phyloP scores from a whole-genome alignment of 2,888 invertebrate genomes.

The Caenorhabditis sp. region DNA sequence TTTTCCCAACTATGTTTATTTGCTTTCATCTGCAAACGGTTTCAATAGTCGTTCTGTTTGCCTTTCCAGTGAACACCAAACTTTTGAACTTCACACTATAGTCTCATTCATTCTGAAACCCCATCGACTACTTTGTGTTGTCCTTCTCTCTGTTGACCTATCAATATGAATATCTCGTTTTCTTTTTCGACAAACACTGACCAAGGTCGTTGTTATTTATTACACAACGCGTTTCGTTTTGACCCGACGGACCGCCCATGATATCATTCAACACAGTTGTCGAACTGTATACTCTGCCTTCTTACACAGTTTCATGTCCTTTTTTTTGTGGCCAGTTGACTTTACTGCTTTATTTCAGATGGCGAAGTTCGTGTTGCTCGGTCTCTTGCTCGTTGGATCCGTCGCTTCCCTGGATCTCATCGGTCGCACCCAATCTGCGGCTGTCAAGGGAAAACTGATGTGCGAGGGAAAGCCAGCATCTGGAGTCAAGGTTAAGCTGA shows the following conservation, averaged over 20 bases:
- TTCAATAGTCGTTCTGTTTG: too few species aligned
- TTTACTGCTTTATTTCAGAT: conserved; percentile 17
- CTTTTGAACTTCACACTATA: background rate
- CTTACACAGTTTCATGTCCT: background rate
- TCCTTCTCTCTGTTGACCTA: conserved; percentile 72
- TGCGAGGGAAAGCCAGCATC: conserved; percentile 71
- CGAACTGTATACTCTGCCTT: conserved; percentile 12
- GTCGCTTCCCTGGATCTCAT: conserved; percentile 68
- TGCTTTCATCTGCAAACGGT: too few species aligned
- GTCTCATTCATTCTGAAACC: conserved; percentile 10
- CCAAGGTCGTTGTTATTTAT: conserved; percentile 53
- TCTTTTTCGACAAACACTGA: conserved; percentile 67
- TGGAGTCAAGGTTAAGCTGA: conserved; percentile 70
- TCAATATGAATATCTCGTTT: conserved; percentile 72
- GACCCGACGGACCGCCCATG: conserved; percentile 49
- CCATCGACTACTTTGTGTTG: background rate
- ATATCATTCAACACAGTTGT: conserved; percentile 33
- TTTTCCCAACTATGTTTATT: too few species aligned
- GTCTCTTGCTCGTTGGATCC: conserved; percentile 59
- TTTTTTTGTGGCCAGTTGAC: background rate
- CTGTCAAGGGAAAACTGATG: conserved; percentile 60
- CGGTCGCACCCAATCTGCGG: conserved; percentile 72
- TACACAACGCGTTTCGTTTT: conserved; percentile 39
- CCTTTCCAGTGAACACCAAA: too few species aligned
- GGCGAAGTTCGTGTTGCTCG: conserved; percentile 33